Evolutionary conservation across 1,140 invertebrate species (phyloP).

Genomic region (Leguminivora glycinivorella): DNA sequence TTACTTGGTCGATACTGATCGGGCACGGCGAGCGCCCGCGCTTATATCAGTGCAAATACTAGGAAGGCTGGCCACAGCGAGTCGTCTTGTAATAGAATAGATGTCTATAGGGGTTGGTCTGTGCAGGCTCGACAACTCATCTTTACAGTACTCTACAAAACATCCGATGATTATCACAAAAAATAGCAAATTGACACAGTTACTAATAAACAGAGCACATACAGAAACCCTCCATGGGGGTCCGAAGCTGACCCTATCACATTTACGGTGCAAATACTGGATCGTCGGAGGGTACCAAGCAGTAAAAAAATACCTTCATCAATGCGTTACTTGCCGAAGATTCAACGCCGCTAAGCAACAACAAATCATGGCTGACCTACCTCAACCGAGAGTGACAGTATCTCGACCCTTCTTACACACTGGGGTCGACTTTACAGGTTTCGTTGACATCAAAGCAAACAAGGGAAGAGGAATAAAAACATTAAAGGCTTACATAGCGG

Average conservation of each 20-base stretch:
- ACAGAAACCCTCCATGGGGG: conserved; percentile 39
- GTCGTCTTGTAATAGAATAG: too few relatives aligned
- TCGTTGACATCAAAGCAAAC: conserved; percentile 50
- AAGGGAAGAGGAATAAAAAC: conserved; percentile 45
- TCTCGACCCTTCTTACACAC: conserved; percentile 52
- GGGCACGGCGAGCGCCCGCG: too few relatives aligned
- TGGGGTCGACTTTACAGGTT: conserved; percentile 67
- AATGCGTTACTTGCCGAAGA: conserved; percentile 40
- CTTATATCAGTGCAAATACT: too few relatives aligned
- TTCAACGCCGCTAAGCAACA: conserved; percentile 20
- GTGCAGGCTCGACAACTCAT: conserved; percentile 50
- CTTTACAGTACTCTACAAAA: conserved; percentile 50
- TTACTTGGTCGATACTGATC: too few relatives aligned
- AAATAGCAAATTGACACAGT: conserved; percentile 43
- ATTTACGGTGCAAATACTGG: conserved; percentile 51
- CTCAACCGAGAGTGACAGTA: conserved; percentile 39
- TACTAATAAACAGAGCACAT: conserved; percentile 51
- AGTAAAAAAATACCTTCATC: conserved; percentile 34
- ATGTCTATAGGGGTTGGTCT: too few relatives aligned
- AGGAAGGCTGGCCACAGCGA: too few relatives aligned
- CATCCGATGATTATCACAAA: conserved; percentile 67
- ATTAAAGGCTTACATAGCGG: conserved; percentile 59
- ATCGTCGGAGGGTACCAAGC: conserved; percentile 37
- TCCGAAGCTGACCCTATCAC: conserved; percentile 30
- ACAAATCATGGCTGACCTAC: conserved; percentile 62